These are phyloP conservation scores for Apteryx owenii DNA, from an alignment of 2,113 vertebrate genomes.

Conservation along the genomic window DNA sequence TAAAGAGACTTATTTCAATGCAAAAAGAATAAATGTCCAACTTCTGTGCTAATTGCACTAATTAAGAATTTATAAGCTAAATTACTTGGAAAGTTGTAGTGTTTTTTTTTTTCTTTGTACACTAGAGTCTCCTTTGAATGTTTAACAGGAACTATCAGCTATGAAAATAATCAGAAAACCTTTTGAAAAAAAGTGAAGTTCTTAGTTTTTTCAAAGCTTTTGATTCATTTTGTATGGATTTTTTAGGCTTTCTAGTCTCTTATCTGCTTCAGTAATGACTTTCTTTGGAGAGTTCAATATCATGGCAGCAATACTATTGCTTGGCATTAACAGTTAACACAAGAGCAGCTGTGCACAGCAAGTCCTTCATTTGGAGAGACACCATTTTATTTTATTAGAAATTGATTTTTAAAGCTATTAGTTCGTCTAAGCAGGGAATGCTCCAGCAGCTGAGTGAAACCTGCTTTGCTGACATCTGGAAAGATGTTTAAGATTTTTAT, in stretches of 20 bases:
- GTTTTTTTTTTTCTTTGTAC: background rate
- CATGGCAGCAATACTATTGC: background rate
- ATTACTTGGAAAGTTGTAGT: background rate
- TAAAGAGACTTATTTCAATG: background rate
- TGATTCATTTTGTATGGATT: conserved; percentile 52
- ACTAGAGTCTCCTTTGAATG: background rate
- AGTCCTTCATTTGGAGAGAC: conserved; percentile 32
- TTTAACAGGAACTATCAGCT: conserved; percentile 10
- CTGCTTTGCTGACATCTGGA: background rate
- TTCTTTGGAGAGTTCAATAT: conserved; percentile 53
- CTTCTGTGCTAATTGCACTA: background rate
- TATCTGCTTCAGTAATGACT: conserved; percentile 49
- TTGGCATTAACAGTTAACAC: conserved; percentile 21
- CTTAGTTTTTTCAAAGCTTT: conserved; percentile 31
- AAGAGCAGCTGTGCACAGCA: conserved; percentile 65
- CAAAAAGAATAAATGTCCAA: background rate
- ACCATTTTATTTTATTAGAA: conserved; percentile 59
- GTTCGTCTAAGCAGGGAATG: conserved; percentile 27
- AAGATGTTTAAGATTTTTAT: background rate
- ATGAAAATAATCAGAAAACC: background rate
- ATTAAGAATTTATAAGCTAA: background rate
- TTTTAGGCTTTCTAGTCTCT: conserved; percentile 8
- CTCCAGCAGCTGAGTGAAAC: background rate
- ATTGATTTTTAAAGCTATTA: conserved; percentile 70
- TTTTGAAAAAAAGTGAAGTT: background rate